A percentile compares a stretch with the other conserved stretches of the same genome.
Evolutionary conservation across 1,140 invertebrate species (phyloP).

Genomic region (Polypedilum vanderplanki): DNA sequence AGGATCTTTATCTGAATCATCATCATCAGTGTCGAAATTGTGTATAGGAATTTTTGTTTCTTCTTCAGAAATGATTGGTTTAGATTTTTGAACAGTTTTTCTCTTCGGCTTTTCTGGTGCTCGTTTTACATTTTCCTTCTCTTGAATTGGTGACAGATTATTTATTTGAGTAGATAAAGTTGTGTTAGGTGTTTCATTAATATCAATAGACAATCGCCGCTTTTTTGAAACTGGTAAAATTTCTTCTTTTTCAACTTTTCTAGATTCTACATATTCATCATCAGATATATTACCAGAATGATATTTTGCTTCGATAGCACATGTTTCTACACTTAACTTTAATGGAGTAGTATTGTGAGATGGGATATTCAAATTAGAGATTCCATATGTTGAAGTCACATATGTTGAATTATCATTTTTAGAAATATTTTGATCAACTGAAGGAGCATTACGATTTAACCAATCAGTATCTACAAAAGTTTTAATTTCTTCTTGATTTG

Average conservation of each 20-base stretch:
- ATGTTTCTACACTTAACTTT: background rate
- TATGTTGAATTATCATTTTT: background rate
- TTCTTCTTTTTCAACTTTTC: constrained; percentile 36
- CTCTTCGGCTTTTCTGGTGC: background rate
- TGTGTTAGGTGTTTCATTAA: background rate
- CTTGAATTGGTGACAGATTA: background rate
- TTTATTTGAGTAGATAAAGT: background rate
- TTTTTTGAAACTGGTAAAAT: background rate
- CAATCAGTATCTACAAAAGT: constrained; percentile 38
- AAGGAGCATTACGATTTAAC: constrained; percentile 37
- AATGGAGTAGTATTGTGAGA: background rate
- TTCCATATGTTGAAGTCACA: constrained; percentile 22
- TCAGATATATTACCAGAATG: constrained; percentile 37
- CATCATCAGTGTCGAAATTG: constrained; percentile 33
- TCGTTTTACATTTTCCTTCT: background rate
- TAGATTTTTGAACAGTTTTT: constrained; percentile 1
- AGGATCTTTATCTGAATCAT: constrained; percentile 30
- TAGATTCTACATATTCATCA: constrained; percentile 39
- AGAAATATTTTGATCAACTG: background rate
- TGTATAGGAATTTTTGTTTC: background rate
- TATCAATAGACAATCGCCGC: background rate
- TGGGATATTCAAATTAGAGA: constrained; percentile 29
- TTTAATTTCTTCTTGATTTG: constrained; percentile 5
- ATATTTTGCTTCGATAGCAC: background rate
- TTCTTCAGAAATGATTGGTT: constrained; percentile 12